Evolutionary conservation across 92 coral and sea anemone species (phyloP).

Genomic region (Paragorgia papillata): DNA sequence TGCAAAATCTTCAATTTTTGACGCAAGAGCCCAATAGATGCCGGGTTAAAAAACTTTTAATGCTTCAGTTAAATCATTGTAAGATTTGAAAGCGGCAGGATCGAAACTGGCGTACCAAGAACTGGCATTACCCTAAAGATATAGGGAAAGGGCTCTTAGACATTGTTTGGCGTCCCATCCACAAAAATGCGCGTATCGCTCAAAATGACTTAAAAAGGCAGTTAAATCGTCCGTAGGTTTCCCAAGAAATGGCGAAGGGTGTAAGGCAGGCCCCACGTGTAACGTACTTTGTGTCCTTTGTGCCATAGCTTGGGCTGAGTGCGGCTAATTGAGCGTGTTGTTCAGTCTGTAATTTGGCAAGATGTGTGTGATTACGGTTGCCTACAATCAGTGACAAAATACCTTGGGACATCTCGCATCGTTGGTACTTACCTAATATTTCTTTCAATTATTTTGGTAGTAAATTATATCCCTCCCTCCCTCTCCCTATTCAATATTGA

Average conservation of each 20-base stretch:
- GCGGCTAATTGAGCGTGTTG: constrained; percentile 11
- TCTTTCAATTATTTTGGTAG: too few species aligned
- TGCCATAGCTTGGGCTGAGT: too few species aligned
- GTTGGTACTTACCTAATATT: too few species aligned
- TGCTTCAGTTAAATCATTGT: too few species aligned
- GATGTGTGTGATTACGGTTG: constrained; percentile 9
- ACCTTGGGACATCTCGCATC: too few species aligned
- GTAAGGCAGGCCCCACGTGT: constrained; percentile 7
- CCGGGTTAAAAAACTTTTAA: too few species aligned
- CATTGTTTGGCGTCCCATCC: constrained; percentile 17
- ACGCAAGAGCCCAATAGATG: too few species aligned
- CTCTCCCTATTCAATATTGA: too few species aligned
- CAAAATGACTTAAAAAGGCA: constrained; percentile 23
- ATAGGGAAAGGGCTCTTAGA: constrained; percentile 12
- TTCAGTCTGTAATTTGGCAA: not conserved
- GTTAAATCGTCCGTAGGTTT: constrained; percentile 8
- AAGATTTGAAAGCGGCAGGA: not conserved
- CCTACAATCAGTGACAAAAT: too few species aligned
- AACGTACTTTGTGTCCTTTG: not conserved
- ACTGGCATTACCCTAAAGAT: constrained; percentile 14
- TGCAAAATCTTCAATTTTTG: too few species aligned
- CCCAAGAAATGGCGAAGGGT: constrained; percentile 3
- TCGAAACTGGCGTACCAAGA: constrained; percentile 9
- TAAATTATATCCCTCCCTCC: too few species aligned
- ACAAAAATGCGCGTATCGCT: constrained; percentile 8